A percentile compares a stretch with the other conserved stretches of the same genome.
Conservation (phyloP, 1,140 invertebrate species). For the Macrosteles quadrilineatus region DNA sequence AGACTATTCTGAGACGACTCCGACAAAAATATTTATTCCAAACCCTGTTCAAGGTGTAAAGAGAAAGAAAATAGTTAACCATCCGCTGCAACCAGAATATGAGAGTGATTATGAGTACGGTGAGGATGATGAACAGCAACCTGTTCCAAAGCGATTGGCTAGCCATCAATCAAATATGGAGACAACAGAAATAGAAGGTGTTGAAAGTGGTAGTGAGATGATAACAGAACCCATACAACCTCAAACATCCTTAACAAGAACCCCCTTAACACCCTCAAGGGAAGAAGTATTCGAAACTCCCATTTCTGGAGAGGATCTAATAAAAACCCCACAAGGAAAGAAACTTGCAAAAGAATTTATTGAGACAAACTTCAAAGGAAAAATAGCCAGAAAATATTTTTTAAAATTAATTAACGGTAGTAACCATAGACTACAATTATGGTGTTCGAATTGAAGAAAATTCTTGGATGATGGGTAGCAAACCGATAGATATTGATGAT, state of each 20-base stretch:
- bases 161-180: not conserved
- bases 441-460: not conserved
- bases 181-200: not conserved
- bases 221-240: not conserved
- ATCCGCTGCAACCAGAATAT: not conserved
- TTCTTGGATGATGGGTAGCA: constrained; percentile 7
- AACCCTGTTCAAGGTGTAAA: not conserved
- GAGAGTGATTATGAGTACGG: constrained; percentile 13
- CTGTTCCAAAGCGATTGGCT: not conserved
- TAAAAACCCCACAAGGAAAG: constrained; percentile 14
- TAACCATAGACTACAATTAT: not conserved
- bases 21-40: not conserved
- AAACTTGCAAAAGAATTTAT: constrained; percentile 7
- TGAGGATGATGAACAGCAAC: not conserved
- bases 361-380: constrained; percentile 3
- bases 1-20: not conserved
- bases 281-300: no score
- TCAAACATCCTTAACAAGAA: no score
- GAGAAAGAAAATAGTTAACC: not conserved
- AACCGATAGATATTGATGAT: not conserved
- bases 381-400: constrained; percentile 2
- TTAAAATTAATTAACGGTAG: constrained; percentile 3
- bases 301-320: no score
- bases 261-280: not conserved
- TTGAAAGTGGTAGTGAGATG: not conserved